Conservation (phyloP, 1,140 invertebrate species). For the Drosophila mayri region DNA sequence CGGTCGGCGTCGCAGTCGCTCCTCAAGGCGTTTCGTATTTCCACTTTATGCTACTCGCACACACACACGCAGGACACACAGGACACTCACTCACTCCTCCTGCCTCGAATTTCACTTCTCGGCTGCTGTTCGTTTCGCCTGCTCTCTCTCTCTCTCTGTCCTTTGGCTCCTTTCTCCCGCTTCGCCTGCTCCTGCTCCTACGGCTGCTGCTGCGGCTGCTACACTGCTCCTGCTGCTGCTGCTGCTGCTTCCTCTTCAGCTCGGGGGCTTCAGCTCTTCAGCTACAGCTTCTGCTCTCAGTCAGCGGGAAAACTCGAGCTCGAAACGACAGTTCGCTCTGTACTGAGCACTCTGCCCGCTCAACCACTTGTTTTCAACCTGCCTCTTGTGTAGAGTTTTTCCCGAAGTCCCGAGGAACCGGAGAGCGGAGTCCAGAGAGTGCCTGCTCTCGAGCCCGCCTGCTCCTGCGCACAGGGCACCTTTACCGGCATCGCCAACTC, state of each 20-base stretch:
- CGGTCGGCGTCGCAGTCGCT: constrained; percentile 41
- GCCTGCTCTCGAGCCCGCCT: constrained; percentile 8
- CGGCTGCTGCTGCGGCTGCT: constrained; percentile 27
- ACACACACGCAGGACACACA: constrained; percentile 14
- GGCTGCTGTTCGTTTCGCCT: constrained; percentile 55
- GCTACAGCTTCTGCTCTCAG: constrained; percentile 56
- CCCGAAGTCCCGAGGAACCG: constrained; percentile 25
- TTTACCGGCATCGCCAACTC: constrained; percentile 41
- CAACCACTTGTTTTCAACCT: constrained; percentile 84
- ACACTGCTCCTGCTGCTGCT: constrained; percentile 15
- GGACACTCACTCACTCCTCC: constrained; percentile 37
- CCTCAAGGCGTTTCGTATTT: constrained; percentile 82
- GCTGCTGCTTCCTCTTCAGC: constrained; percentile 38
- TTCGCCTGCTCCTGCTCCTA: constrained; percentile 22
- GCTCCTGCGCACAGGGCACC: constrained; percentile 34
- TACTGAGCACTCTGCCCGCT: constrained; percentile 68
- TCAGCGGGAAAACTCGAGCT: constrained; percentile 59
- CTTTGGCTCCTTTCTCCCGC: constrained; percentile 19
- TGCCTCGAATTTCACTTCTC: constrained; percentile 77
- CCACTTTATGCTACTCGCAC: constrained; percentile 62
- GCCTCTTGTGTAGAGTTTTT: constrained; percentile 50
- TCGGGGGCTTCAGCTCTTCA: constrained; percentile 32
- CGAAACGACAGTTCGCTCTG: constrained; percentile 75
- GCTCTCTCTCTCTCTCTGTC: constrained; percentile 23
- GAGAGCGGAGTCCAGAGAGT: neutral